Conservation (phyloP, 64 coral and sea anemone species). For the Montipora foliosa region DNA sequence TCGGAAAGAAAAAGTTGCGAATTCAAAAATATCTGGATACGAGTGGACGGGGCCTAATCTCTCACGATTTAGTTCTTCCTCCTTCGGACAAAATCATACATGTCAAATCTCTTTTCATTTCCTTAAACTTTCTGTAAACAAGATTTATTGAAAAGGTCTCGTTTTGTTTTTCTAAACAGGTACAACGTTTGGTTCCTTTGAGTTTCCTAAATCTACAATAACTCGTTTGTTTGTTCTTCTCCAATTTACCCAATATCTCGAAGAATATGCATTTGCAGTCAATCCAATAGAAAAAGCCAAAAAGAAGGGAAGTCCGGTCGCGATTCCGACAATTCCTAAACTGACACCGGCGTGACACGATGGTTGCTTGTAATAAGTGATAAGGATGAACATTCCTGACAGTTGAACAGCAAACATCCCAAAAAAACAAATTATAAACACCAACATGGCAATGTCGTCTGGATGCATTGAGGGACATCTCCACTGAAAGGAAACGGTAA, state of each 20-base stretch:
- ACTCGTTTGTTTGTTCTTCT: conserved; percentile 23
- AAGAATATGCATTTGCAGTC: conserved; percentile 3
- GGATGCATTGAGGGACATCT: conserved; percentile 24
- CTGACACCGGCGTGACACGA: not conserved
- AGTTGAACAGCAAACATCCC: conserved; percentile 34
- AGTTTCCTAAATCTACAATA: not conserved
- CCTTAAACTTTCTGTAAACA: not conserved
- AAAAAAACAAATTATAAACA: conserved; percentile 16
- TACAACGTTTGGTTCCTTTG: conserved; percentile 10
- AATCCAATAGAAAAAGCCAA: conserved; percentile 4
- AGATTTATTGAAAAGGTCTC: not conserved
- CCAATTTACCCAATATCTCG: conserved; percentile 22
- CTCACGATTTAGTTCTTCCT: too few species aligned
- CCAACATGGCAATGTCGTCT: conserved; percentile 39
- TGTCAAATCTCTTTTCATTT: too few species aligned
- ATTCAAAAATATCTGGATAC: too few species aligned
- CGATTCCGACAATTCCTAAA: conserved; percentile 25
- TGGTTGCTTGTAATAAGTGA: conserved; percentile 7
- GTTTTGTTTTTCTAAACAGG: not conserved
- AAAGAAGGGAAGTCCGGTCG: conserved; percentile 18
- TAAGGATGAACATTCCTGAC: not conserved
- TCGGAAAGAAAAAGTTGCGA: too few species aligned
- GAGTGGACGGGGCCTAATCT: too few species aligned
- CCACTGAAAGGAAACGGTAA: conserved; percentile 4
- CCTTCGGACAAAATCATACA: too few species aligned